A percentile compares a stretch with the other conserved stretches of the same genome.
phyloP scores from a whole-genome alignment of 1,140 invertebrate genomes.

The Steinernema khuongi region DNA sequence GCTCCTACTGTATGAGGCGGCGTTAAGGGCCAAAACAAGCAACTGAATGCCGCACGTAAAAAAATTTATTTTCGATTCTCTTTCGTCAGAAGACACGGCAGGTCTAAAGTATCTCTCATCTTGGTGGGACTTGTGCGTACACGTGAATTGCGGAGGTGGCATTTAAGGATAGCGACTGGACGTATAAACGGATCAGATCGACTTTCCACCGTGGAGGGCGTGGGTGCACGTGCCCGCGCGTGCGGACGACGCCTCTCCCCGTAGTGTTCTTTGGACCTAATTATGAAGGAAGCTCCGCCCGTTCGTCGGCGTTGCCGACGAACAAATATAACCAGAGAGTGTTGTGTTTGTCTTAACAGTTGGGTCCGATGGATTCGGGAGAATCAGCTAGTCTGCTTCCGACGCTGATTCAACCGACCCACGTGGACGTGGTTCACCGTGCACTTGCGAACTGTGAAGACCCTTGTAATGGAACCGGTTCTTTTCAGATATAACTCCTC shows the following conservation, averaged over 20 bases:
- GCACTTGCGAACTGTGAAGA: not conserved
- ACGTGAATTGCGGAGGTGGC: no score
- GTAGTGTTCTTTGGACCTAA: conserved; percentile 15
- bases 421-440: not conserved
- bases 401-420: not conserved
- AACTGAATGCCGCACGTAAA: no score
- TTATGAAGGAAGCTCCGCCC: conserved; percentile 2
- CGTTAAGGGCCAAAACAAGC: not conserved
- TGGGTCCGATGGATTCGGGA: conserved; percentile 11
- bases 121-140: no score
- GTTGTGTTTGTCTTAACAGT: conserved; percentile 17
- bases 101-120: no score
- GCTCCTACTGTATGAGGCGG: not conserved
- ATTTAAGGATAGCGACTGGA: no score
- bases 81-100: no score
- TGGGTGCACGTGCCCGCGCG: conserved; percentile 14
- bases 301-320: not conserved
- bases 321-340: conserved; percentile 14
- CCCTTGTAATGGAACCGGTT: conserved; percentile 3
- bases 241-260: conserved; percentile 6
- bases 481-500: not conserved
- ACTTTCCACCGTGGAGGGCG: conserved; percentile 4
- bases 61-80: no score
- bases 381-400: conserved; percentile 10
- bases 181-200: not conserved